Percentiles rank a stretch among this genome's conserved stretches.
phyloP scores from a whole-genome alignment of 2,888 invertebrate species.

The Clostera curtula region DNA sequence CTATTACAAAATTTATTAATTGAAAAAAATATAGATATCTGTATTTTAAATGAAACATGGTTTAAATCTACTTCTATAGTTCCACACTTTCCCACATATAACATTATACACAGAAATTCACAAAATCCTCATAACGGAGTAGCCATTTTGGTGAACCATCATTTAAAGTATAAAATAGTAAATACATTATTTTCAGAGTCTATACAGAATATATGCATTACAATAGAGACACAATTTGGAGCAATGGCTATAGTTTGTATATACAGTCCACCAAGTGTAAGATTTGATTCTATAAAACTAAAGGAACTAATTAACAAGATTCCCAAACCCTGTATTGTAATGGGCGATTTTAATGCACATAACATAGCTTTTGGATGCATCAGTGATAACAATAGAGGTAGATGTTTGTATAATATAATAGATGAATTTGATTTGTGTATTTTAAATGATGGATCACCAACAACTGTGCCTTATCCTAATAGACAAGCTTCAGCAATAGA shows the following conservation, averaged over 20 bases:
- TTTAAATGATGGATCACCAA: conserved; percentile 1
- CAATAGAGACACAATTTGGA: background rate
- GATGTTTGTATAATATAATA: conserved; percentile 1
- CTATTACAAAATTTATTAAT: too few relatives aligned
- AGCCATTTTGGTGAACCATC: too few relatives aligned
- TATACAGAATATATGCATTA: background rate
- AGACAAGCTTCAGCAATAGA: background rate
- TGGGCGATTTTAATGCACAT: too few relatives aligned
- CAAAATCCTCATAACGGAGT: too few relatives aligned
- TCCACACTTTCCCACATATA: too few relatives aligned
- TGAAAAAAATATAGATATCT: too few relatives aligned
- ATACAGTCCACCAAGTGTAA: conserved; percentile 1
- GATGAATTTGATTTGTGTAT: conserved; percentile 2
- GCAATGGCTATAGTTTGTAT: conserved; percentile 1
- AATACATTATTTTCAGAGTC: conserved; percentile 1
- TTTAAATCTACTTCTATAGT: too few relatives aligned
- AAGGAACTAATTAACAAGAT: background rate
- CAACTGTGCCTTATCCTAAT: conserved; percentile 1
- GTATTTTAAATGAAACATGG: too few relatives aligned
- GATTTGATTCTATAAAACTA: background rate
- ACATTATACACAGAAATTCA: too few relatives aligned
- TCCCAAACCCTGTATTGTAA: background rate
- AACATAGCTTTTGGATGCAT: conserved; percentile 14
- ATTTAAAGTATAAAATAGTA: conserved; percentile 1
- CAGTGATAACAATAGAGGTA: background rate